Percentiles rank a stretch among this genome's conserved stretches.
Conservation (phyloP, 1,140 invertebrate species). For the Schlechtendalia chinensis region DNA sequence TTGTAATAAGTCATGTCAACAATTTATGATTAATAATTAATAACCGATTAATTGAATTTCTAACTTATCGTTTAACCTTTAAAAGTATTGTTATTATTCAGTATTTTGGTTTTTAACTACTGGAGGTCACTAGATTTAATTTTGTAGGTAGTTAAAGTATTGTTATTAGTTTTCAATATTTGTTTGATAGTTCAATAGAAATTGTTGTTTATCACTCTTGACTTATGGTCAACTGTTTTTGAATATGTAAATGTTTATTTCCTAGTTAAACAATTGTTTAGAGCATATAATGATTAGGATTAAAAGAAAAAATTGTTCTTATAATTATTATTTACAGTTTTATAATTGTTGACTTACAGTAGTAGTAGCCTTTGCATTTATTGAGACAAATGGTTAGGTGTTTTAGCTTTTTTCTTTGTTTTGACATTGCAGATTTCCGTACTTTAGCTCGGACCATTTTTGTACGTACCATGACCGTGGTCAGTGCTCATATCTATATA, state of each 20-base stretch:
- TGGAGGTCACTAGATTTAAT: no score
- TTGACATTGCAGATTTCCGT: constrained; percentile 71
- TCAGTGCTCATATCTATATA: constrained; percentile 41
- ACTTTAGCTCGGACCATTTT: constrained; percentile 70
- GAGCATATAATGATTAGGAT: not conserved
- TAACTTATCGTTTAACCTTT: no score
- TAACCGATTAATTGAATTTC: no score
- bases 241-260: not conserved
- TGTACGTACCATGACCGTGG: constrained; percentile 56
- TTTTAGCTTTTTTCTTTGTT: constrained; percentile 53
- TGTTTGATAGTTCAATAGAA: no score
- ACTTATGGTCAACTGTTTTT: not conserved
- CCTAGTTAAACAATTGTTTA: not conserved
- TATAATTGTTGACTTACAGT: not conserved
- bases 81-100: no score
- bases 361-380: constrained; percentile 19
- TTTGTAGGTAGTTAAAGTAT: no score
- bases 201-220: not conserved
- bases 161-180: no score
- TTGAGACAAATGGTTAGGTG: constrained; percentile 8
- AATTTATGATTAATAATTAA: not conserved
- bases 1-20: not conserved
- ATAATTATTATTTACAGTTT: not conserved
- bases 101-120: no score
- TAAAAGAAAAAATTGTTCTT: not conserved